A percentile compares a stretch with the other conserved stretches of the same genome.
Evolutionary conservation across 2,113 vertebrate species (phyloP).

Genomic region (Cygnus atratus): DNA sequence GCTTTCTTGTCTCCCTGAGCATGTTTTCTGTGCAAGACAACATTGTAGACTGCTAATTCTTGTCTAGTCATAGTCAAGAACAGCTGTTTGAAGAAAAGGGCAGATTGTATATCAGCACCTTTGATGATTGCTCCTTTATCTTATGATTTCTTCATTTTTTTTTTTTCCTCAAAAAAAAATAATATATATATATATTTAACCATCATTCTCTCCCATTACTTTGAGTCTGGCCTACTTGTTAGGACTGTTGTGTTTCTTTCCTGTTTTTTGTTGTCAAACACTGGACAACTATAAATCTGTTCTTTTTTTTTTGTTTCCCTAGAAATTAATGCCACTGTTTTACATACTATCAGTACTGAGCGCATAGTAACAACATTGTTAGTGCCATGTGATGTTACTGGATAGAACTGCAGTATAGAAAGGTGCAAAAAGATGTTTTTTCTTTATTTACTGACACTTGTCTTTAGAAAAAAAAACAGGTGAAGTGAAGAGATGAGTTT

Average conservation of each 20-base stretch:
- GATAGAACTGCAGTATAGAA: neutral
- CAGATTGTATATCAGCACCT: neutral
- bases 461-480: neutral
- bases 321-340: neutral
- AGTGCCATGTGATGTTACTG: neutral
- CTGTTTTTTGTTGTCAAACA: neutral
- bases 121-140: neutral
- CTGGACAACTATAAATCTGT: neutral
- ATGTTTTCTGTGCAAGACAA: neutral
- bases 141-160: neutral
- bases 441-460: neutral
- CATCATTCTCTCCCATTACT: neutral
- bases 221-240: neutral
- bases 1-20: neutral
- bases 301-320: neutral
- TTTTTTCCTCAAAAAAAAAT: neutral
- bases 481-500: neutral
- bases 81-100: neutral
- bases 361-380: neutral
- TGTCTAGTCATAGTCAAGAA: neutral
- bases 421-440: neutral
- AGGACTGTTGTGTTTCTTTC: neutral
- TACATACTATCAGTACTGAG: neutral
- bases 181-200: too few species aligned
- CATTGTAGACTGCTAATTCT: neutral